Conservation (phyloP, 2,113 vertebrate species). For the Saguinus imperator region DNA sequence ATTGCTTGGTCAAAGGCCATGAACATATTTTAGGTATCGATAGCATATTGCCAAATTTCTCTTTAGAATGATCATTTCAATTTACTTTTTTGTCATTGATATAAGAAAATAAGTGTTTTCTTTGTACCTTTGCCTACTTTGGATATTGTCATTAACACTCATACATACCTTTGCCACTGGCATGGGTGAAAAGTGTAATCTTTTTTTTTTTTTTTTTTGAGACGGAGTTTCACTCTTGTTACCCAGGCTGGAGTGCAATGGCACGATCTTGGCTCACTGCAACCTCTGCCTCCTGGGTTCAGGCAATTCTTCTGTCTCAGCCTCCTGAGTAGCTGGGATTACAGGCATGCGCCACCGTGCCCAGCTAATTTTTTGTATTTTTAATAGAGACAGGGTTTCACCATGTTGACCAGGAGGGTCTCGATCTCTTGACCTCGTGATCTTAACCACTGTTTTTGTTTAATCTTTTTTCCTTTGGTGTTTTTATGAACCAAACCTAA, state of each 20-base stretch:
- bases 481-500: conserved; percentile 3
- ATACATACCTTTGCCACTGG: neutral
- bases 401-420: too few species aligned
- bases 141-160: neutral
- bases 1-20: neutral
- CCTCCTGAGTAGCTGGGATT: too few species aligned
- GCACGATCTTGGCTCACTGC: too few species aligned
- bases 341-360: too few species aligned
- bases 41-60: neutral
- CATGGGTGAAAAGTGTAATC: neutral
- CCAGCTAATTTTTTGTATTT: too few species aligned
- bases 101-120: neutral
- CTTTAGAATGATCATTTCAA: neutral
- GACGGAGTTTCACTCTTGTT: too few species aligned
- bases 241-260: too few species aligned
- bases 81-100: neutral
- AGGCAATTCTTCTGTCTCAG: too few species aligned
- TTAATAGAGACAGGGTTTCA: too few species aligned
- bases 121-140: neutral
- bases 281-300: too few species aligned
- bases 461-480: neutral
- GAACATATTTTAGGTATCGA: neutral
- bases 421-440: too few species aligned
- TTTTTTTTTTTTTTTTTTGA: neutral
- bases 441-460: neutral